Evolutionary conservation across 1,140 invertebrate species (phyloP).

Genomic region (Melitaea cinxia): DNA sequence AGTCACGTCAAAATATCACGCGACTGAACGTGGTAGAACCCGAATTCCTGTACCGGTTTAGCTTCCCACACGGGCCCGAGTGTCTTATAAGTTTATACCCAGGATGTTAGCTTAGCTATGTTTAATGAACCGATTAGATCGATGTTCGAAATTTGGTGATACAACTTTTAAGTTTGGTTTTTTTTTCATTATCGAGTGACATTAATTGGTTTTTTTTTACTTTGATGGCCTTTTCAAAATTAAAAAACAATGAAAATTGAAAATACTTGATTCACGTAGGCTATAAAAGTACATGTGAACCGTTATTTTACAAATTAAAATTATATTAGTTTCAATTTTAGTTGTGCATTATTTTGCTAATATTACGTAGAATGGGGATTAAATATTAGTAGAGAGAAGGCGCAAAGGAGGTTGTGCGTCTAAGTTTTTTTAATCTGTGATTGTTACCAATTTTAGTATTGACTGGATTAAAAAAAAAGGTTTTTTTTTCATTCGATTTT

Average conservation of each 20-base stretch:
- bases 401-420: too few relatives aligned
- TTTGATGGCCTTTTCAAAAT: not conserved
- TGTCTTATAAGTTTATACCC: conserved; percentile 29
- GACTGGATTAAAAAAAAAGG: too few relatives aligned
- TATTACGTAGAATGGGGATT: too few relatives aligned
- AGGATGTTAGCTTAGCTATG: conserved; percentile 46
- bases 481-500: too few relatives aligned
- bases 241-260: too few relatives aligned
- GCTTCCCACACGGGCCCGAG: conserved; percentile 43
- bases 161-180: not conserved
- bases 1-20: conserved; percentile 14
- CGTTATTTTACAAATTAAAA: not conserved
- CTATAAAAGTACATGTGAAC: too few relatives aligned
- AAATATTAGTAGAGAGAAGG: too few relatives aligned
- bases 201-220: not conserved
- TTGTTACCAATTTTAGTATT: too few relatives aligned
- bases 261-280: too few relatives aligned
- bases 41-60: conserved; percentile 49
- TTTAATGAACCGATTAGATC: conserved; percentile 38
- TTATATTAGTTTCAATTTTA: too few relatives aligned
- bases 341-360: too few relatives aligned
- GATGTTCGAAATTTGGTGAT: not conserved
- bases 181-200: not conserved
- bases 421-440: too few relatives aligned
- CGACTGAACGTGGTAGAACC: conserved; percentile 18